phyloP scores from a whole-genome alignment of 2,888 invertebrate genomes.

The Andrena praecox region DNA sequence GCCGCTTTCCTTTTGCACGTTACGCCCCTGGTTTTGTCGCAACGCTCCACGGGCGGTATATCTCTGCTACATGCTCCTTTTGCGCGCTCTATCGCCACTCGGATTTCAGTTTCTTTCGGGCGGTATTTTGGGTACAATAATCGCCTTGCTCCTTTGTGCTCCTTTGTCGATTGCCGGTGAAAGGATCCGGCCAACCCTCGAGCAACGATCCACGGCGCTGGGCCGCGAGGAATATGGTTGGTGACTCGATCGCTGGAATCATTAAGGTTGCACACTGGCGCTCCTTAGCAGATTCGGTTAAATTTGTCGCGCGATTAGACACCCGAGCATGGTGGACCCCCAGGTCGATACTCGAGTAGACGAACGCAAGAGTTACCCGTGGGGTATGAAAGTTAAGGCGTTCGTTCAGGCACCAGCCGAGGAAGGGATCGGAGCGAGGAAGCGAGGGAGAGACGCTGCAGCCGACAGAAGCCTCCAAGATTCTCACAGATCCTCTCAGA shows the following conservation, averaged over 20 bases:
- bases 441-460: constrained; percentile 15
- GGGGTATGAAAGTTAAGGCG: not conserved
- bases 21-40: constrained; percentile 67
- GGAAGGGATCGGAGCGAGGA: constrained; percentile 1
- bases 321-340: not conserved
- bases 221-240: not conserved
- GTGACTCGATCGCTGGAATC: not conserved
- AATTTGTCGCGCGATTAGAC: not conserved
- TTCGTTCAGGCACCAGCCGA: too few species aligned
- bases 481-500: constrained; percentile 52
- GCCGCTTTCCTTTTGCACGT: constrained; percentile 64
- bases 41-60: constrained; percentile 54
- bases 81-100: constrained; percentile 25
- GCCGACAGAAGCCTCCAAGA: constrained; percentile 4
- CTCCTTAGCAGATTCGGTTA: not conserved
- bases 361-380: not conserved
- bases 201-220: not conserved
- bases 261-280: not conserved
- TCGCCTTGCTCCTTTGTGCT: constrained; percentile 16
- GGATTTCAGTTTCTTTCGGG: constrained; percentile 45
- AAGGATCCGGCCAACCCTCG: not conserved
- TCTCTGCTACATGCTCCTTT: constrained; percentile 45
- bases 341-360: not conserved
- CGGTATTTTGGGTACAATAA: constrained; percentile 12
- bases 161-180: not conserved